Base-by-base conservation (phyloP, 2,888 invertebrate species). In the Xylocampa areola region DNA sequence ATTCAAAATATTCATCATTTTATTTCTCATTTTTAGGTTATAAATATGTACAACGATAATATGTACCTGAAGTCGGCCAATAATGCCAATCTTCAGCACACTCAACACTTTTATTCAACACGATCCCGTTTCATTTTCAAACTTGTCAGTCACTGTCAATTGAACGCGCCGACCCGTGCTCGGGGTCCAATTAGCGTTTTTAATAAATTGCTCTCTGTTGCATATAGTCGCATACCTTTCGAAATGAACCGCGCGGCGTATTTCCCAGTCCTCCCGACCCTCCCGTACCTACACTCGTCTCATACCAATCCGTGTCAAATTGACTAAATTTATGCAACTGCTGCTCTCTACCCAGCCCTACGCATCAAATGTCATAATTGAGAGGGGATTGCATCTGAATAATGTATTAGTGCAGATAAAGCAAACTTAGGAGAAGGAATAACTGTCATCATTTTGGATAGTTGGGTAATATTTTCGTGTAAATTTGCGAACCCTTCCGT, bases 281-380 rank as follows among this genome's bases (percentile, higher is more conserved):
- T 47, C 54, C 52, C 30, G 51, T 47, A 21, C 21, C 19, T 45
- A 35, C 44, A 47, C 54, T 54, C 27, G 49, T 48, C 60, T 60
- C 69, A 36, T 65, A 61, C 58, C 57, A 64, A 79, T 84, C 82
- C 88, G 87, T 89, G 86, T 87, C 90, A 88, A 91, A 92, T 92
- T 91, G 89, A 85, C 89, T 84, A 90, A 92, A 92, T 92, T 92
- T 92, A 92, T 92, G 91, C 92, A 89, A 90, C 86, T 85, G 84
- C 86, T 71, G 68, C 68, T 76, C 49, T 35, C 61, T 10, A 25
- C 25, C 25, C 13, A 50, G n/a, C 29, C 79, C 80, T 70, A 78
- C 86, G 84, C 90, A 89, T 91, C 90, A 89, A 88, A 91, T 88
- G 87, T 90, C 89, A 89, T 90, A 85, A 89, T 90, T 90, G 82